phyloP scores from a whole-genome alignment of 2,113 vertebrate genomes.

The Gobiocypris rarus region DNA sequence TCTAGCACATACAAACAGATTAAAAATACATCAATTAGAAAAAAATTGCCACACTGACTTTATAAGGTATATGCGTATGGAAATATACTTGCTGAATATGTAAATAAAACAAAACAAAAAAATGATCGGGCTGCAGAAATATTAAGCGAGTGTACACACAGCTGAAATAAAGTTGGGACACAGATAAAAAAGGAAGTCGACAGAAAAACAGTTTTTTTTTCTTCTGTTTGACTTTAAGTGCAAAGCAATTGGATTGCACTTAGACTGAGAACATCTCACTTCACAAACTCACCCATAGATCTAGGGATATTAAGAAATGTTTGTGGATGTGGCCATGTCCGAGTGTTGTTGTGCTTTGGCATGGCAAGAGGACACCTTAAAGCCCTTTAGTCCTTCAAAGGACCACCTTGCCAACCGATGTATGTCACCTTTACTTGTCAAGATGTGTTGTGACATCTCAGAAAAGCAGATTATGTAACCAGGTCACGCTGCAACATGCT shows the following conservation, averaged over 20 bases:
- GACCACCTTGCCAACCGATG: conserved; percentile 31
- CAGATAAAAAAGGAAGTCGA: conserved; percentile 13
- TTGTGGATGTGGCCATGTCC: neutral
- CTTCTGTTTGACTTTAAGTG: conserved; percentile 15
- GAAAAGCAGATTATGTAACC: conserved; percentile 60
- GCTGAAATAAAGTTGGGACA: conserved; percentile 44
- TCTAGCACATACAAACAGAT: no score
- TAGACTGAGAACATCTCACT: neutral
- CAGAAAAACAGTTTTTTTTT: conserved; percentile 25
- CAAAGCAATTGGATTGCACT: conserved; percentile 19
- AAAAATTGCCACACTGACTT: neutral
- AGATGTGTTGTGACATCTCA: conserved; percentile 6
- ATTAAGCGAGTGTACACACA: conserved; percentile 26
- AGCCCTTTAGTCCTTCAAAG: conserved; percentile 50
- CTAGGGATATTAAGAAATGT: neutral
- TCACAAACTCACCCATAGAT: neutral
- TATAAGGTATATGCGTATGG: no score
- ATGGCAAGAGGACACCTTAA: conserved; percentile 25
- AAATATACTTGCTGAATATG: no score
- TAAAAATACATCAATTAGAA: neutral
- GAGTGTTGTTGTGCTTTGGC: neutral
- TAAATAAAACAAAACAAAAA: no score
- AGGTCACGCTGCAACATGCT: conserved; percentile 47
- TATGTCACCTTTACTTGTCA: neutral
- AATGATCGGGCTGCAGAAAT: conserved; percentile 9